Base-by-base conservation (phyloP, 2,888 invertebrate genomes). In the Globia sparganii region DNA sequence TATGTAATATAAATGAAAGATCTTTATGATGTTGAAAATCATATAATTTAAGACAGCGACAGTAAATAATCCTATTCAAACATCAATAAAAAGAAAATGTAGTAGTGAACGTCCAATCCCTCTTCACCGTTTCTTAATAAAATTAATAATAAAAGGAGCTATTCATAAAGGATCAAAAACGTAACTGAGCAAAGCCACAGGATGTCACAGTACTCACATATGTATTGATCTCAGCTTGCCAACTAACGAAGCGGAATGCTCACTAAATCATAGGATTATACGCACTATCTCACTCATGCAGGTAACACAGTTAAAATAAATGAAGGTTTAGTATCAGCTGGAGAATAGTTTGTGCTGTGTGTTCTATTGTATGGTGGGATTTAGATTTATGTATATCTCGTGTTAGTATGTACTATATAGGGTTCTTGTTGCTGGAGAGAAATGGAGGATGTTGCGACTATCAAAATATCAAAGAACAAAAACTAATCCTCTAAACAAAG, bases 241-340 rank as follows among this genome's bases (percentile, higher is more conserved):
- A 78, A 83, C 89, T 87, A 88, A 88, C 89, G 86, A 87, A 88
- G 83, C 89, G 78, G 75, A 78, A 85, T 79, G 86, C 80, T 88
- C 89, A 87, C 89, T 87, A 87, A 87, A 87, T 87, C 87, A 87
- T 75, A 59, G 89, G 89, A 87, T 87, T 87, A 87, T 88, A 77
- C 85, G 56, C 77, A 87, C 83, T 88, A 87, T 87, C 87, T 88
- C 83, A 88, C 87, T 83, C 85, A 87, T 81, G 87, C 87, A 87
- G 87, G 87, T 87, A 88, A 78, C 83, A 76, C 71, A 80, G 83
- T 83, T 87, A 80, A 88, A 87, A 88, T 87, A 88, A 87, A 88
- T 87, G 87, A 85, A 87, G 87, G 83, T 85, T 85, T 87, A 88
- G 78, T 78, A 81, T 67, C 75, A 71, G 70, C 66, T 31, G 46